Evolutionary conservation across 2,113 vertebrate genomes (phyloP).

Genomic region (Ciconia maguari): DNA sequence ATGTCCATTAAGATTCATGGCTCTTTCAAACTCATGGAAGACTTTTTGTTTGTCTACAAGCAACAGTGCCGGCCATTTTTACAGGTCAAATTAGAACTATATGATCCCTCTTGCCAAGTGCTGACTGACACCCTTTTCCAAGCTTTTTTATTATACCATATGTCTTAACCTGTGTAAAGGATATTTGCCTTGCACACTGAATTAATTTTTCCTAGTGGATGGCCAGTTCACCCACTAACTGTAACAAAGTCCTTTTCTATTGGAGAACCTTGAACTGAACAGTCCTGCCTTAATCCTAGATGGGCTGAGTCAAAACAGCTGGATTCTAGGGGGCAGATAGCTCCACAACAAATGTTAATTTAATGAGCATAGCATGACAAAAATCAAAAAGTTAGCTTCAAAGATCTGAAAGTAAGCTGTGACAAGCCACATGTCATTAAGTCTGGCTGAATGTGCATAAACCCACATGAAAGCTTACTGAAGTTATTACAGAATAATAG

Average conservation of each 20-base stretch:
- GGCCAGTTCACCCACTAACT: not conserved
- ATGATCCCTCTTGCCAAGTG: not conserved
- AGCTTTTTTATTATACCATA: not conserved
- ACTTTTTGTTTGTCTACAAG: not conserved
- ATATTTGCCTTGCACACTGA: not conserved
- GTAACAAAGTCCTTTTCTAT: not conserved
- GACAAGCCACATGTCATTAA: conserved; percentile 18
- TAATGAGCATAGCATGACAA: conserved; percentile 27
- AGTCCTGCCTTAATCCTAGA: not conserved
- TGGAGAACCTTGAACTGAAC: not conserved
- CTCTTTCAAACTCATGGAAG: not conserved
- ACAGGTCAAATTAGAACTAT: not conserved
- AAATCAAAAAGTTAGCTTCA: conserved; percentile 44
- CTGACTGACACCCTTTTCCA: not conserved
- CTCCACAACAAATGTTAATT: conserved; percentile 31
- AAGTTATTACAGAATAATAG: not conserved
- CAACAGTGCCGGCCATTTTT: not conserved
- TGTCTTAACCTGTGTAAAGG: not conserved
- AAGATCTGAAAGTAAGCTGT: conserved; percentile 12
- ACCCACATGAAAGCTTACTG: conserved; percentile 20
- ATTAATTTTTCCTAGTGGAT: not conserved
- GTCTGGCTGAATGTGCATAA: not conserved
- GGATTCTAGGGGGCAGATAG: not conserved
- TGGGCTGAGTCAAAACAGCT: not conserved
- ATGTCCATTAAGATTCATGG: not conserved